Evolutionary conservation across 2,888 invertebrate genomes (phyloP), one percentile per base, ranked within the genome.

Genomic region (Standfussiana lucernea): DNA sequence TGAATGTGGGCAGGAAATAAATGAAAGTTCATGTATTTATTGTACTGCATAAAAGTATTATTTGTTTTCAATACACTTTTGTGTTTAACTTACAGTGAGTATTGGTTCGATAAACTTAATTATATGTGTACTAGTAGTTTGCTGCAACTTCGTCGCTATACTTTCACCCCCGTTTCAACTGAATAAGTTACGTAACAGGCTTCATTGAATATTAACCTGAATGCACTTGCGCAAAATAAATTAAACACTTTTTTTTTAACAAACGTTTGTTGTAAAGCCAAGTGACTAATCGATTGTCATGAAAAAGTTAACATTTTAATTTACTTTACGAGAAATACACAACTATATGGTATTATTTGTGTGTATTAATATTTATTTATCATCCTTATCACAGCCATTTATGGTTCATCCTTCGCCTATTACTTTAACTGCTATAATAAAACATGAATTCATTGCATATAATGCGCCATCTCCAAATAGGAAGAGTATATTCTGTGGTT

Each of bases 401-500:
- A 70, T 28, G 32, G 37, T 77, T 72, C 37, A 72, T 62, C 56
- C 65, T 62, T 65, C 13, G 62, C 50, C 53, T 77, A n/a, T 65
- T 75, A 66, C 71, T 64, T 76, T 67, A 68, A 82, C 61, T 72
- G 50, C 56, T 53, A 53, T 35, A 69, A 77, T 86, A 78, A 75
- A 86, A 80, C 35, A 77, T 61, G 69, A 83, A 74, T 76, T 83
- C 78, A 72, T 80, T 67, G 69, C 72, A 62, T 35, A 71, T 79
- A 75, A 73, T 72, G 21, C 65, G 32, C 65, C 83, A 71, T 78
- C 59, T 62, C 68, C n/a, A 53, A 77, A 78, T 65, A 71, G 35
- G 24, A 71, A 67, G 66, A 24, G 13, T 62, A 68, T 72, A 35
- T 64, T 47, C 24, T 78, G 71, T 37, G 70, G 75, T 71, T 81